Evolutionary conservation across 37 sponge, comb jelly and placozoan species (phyloP).

Genomic region (Petrosia ficiformis): DNA sequence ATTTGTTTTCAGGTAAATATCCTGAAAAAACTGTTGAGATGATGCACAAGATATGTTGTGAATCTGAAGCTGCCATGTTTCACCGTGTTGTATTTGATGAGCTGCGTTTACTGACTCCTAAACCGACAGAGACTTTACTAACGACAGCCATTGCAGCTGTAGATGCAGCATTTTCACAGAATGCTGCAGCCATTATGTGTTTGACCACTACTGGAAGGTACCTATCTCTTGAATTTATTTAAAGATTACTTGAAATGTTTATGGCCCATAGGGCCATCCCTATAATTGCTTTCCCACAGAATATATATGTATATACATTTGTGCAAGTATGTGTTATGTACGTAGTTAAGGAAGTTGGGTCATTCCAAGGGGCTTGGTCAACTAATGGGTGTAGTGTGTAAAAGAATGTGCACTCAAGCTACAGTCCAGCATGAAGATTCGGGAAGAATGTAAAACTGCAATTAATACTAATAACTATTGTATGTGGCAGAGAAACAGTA

Average conservation of each 20-base stretch:
- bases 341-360: too few species aligned
- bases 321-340: too few species aligned
- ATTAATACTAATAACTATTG: too few species aligned
- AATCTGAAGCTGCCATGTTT: slow-evolving; percentile 95
- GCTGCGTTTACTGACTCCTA: slow-evolving; percentile 62
- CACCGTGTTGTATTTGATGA: slow-evolving; percentile 74
- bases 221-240: background rate
- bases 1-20: slow-evolving; percentile 53
- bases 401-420: too few species aligned
- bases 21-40: slow-evolving; percentile 85
- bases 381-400: too few species aligned
- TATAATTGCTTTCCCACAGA: too few species aligned
- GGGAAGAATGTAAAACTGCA: too few species aligned
- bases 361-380: too few species aligned
- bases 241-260: background rate
- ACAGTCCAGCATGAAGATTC: too few species aligned
- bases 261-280: too few species aligned
- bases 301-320: too few species aligned
- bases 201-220: slow-evolving; percentile 94
- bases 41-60: slow-evolving; percentile 83
- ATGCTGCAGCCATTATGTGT: slow-evolving; percentile 87
- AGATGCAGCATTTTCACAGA: slow-evolving; percentile 88
- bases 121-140: slow-evolving; percentile 58
- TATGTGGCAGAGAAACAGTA: too few species aligned
- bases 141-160: slow-evolving; percentile 92